Conservation (phyloP, 1,140 invertebrate species). For the Caenorhabditis inopinata region DNA sequence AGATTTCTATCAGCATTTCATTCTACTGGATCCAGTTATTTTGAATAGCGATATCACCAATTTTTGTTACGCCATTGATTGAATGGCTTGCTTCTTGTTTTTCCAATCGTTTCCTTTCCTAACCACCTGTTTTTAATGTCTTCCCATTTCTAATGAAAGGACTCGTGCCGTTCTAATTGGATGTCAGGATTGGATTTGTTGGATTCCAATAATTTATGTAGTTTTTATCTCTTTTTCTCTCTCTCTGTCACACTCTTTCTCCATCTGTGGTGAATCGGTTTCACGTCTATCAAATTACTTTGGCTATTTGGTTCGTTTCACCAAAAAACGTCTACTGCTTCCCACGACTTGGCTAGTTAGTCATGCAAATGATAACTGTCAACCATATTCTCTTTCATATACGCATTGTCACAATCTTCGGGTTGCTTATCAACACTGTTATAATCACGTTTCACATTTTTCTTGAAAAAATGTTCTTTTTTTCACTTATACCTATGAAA, state of each 20-base stretch:
- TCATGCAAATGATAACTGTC: slow-evolving; percentile 26
- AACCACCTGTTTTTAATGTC: background rate
- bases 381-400: background rate
- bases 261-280: background rate
- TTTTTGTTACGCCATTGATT: background rate
- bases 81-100: background rate
- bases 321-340: background rate
- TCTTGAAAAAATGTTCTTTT: too few relatives aligned
- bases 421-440: background rate
- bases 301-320: too few relatives aligned
- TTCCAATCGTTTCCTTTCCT: background rate
- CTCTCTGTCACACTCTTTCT: background rate
- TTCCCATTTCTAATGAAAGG: background rate
- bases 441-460: background rate
- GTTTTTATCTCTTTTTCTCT: background rate
- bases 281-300: too few relatives aligned
- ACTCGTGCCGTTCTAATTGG: too few relatives aligned
- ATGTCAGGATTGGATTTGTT: too few relatives aligned
- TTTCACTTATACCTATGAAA: too few relatives aligned
- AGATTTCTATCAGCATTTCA: background rate
- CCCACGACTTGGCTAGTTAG: slow-evolving; percentile 9
- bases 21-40: background rate
- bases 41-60: background rate
- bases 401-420: background rate
- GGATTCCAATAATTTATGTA: too few relatives aligned